Evolutionary conservation across 2,113 vertebrate species (phyloP), one percentile per base, ranked within the genome.

Genomic region (Arenaria interpres): DNA sequence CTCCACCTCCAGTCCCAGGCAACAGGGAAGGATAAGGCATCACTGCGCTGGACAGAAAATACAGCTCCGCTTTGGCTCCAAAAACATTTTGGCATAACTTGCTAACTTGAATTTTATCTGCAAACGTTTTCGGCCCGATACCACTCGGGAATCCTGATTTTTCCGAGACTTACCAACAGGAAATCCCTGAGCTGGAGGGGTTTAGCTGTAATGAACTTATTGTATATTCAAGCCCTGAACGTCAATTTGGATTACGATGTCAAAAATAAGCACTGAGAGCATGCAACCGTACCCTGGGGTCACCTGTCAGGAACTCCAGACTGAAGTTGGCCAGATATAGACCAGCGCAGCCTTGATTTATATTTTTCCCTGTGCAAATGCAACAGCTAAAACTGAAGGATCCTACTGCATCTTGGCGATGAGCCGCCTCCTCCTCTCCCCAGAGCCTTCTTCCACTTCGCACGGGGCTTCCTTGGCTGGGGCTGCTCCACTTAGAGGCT

Each of bases 151-250:
- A 93, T 90, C 77, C 75, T 93, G 78, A 77, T 85, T 96, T 95
- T 92, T 91, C 85, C 7, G 2, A 71, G 82, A 75, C 80, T 97
- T 89, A 91, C 87, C 87, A 90, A 81, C 84, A 96, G 96, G 97
- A 97, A 97, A 96, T 95, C 95, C 87, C 88, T n/a, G 64, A 89
- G 57, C 78, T 15, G 14, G 56, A 91, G 68, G 75, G 60, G 69
- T 82, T 97, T 91, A 93, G 68, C 73, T 78, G 82, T 89, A 96
- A 97, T 96, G 84, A 97, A 95, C 92, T 97, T 95, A 90, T 59
- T 96, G 90, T 79, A 64, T 88, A 87, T 76, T 83, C 90, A 95
- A 92, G 91, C 68, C 21, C 82, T 22, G 66, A 76, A 90, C 0
- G 13, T 91, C 92, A 91, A 45, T 89, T 96, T 94, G 93, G 92